Evolutionary conservation across 2,797 vertebrate species (phyloP).

Genomic region (Rhynchonycteris naso): DNA sequence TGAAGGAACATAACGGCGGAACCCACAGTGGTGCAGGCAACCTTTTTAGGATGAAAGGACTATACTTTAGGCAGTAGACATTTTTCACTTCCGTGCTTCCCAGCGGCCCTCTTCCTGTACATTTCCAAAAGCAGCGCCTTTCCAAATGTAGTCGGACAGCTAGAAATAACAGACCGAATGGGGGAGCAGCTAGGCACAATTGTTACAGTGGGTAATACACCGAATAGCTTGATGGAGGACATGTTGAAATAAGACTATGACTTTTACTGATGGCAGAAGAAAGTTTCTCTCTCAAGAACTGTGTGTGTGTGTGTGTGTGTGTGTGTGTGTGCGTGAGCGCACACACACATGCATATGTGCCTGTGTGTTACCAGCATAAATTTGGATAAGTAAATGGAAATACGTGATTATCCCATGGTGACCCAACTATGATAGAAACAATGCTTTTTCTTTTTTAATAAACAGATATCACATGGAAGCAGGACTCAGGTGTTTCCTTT

Average conservation of each 20-base stretch:
- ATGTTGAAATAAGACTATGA: not conserved
- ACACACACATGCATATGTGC: too few relatives aligned
- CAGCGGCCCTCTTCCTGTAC: not conserved
- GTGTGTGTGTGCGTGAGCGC: not conserved
- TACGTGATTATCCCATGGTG: not conserved
- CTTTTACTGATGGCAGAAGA: not conserved
- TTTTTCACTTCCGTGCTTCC: conserved; percentile 18
- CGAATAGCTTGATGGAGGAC: not conserved
- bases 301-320: not conserved
- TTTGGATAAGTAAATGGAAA: conserved; percentile 63
- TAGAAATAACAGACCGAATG: not conserved
- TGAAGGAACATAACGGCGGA: not conserved
- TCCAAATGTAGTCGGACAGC: not conserved
- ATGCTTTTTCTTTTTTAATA: conserved; percentile 33
- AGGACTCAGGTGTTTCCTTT: conserved; percentile 76
- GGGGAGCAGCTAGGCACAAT: not conserved
- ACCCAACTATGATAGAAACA: conserved; percentile 50
- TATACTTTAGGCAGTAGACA: not conserved
- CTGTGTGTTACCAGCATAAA: not conserved
- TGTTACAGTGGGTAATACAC: not conserved
- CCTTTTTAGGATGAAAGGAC: conserved; percentile 3
- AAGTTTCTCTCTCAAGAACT: not conserved
- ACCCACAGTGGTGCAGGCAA: not conserved
- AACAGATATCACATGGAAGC: conserved; percentile 9
- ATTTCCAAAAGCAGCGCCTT: conserved; percentile 28